Conservation (phyloP, 2,113 vertebrate species). For the Danionella cerebrum region DNA sequence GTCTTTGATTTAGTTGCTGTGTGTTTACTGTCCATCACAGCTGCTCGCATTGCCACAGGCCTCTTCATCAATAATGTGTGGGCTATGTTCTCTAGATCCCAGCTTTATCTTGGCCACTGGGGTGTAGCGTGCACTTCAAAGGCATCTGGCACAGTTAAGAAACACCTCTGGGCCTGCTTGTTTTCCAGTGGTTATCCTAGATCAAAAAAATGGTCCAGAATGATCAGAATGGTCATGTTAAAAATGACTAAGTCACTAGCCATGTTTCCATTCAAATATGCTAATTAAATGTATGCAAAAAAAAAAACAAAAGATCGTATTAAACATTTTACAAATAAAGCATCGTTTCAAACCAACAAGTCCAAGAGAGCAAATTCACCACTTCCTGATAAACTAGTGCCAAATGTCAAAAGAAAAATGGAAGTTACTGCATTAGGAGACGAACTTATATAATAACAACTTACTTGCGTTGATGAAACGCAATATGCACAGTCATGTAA, state of each 20-base stretch:
- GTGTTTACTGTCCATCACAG: constrained; percentile 16
- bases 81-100: background rate
- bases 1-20: background rate
- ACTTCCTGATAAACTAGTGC: too few species aligned
- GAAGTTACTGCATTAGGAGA: too few species aligned
- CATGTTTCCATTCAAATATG: too few species aligned
- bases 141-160: constrained; percentile 17
- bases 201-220: background rate
- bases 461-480: too few species aligned
- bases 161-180: background rate
- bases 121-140: constrained; percentile 6
- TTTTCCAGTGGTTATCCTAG: background rate
- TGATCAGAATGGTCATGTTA: background rate
- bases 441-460: too few species aligned
- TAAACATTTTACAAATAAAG: too few species aligned
- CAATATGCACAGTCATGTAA: too few species aligned
- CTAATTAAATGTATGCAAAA: too few species aligned
- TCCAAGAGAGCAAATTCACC: too few species aligned
- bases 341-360: too few species aligned
- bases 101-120: constrained; percentile 1
- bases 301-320: too few species aligned
- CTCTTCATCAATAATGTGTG: constrained; percentile 17
- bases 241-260: background rate
- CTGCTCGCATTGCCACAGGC: background rate
- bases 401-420: too few species aligned